These are phyloP conservation scores for Anomalospiza imberbis DNA, from an alignment of 2,797 vertebrate species.

Conservation along the genomic window DNA sequence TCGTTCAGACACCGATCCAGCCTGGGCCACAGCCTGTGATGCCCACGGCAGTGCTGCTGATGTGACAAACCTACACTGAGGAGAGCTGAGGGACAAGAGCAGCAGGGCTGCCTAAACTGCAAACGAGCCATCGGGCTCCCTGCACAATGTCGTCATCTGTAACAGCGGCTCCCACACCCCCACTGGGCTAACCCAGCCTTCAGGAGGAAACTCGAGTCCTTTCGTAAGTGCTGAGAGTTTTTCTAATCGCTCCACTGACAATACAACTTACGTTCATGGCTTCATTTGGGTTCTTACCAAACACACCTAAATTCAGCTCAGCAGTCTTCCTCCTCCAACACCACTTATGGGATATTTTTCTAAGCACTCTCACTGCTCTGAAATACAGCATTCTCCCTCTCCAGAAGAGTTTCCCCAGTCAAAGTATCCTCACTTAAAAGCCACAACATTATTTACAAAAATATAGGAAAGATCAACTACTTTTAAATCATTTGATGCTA, in stretches of 20 bases:
- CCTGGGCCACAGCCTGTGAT: fast-evolving
- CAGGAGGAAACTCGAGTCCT: background rate
- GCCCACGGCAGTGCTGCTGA: fast-evolving
- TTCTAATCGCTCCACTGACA: fast-evolving
- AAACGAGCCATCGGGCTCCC: fast-evolving
- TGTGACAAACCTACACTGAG: background rate
- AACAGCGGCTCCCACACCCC: fast-evolving
- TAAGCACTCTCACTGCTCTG: background rate
- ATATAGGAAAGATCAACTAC: background rate
- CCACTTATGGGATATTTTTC: background rate
- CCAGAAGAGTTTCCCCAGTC: background rate
- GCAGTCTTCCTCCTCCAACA: background rate
- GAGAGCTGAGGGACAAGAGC: too few species aligned
- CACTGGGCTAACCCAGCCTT: background rate
- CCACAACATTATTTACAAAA: background rate
- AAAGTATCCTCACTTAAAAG: background rate
- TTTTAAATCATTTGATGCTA: background rate
- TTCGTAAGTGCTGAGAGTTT: fast-evolving
- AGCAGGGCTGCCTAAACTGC: background rate
- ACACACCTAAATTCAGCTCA: background rate
- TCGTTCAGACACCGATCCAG: fast-evolving
- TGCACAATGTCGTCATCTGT: background rate
- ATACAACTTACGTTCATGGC: fast-evolving
- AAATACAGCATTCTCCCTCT: background rate
- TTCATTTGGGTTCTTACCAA: background rate